Conservation (phyloP, 2,797 vertebrate species). For the Macropus fuliginosus region DNA sequence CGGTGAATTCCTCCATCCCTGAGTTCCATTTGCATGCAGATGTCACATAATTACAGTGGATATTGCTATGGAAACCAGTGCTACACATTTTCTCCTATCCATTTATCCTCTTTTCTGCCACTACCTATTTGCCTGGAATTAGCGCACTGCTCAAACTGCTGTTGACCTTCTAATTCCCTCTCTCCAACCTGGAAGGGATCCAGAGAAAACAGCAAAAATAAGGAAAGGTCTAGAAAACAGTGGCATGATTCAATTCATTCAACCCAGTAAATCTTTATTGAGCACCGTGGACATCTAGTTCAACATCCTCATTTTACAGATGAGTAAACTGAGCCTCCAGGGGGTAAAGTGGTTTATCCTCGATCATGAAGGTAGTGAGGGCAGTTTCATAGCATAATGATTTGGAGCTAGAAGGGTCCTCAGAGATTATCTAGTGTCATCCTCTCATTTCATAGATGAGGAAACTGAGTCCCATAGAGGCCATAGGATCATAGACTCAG, state of each 20-base stretch:
- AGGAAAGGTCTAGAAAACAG: not conserved
- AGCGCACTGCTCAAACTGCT: slow-evolving; percentile 36
- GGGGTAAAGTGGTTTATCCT: not conserved
- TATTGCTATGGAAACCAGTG: slow-evolving; percentile 72
- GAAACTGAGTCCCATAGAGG: not conserved
- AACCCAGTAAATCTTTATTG: not conserved
- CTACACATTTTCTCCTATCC: slow-evolving; percentile 13
- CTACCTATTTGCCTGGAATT: slow-evolving; percentile 23
- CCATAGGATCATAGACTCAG: not conserved
- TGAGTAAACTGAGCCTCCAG: not conserved
- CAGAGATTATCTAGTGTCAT: not conserved
- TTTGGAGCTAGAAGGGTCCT: not conserved
- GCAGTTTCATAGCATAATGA: not conserved
- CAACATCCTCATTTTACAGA: not conserved
- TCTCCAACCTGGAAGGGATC: slow-evolving; percentile 20
- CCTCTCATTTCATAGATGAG: not conserved
- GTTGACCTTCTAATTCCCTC: slow-evolving; percentile 44
- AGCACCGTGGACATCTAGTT: not conserved
- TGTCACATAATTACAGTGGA: not conserved
- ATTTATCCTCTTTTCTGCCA: slow-evolving; percentile 3
- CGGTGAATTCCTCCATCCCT: slow-evolving; percentile 2
- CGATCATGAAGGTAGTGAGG: not conserved
- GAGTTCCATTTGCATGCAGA: slow-evolving; percentile 40
- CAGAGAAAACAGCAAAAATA: slow-evolving; percentile 18
- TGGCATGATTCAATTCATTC: not conserved